These are phyloP conservation scores for Phoebastria nigripes DNA, from an alignment of 2,797 vertebrate species.

Conservation along the genomic window DNA sequence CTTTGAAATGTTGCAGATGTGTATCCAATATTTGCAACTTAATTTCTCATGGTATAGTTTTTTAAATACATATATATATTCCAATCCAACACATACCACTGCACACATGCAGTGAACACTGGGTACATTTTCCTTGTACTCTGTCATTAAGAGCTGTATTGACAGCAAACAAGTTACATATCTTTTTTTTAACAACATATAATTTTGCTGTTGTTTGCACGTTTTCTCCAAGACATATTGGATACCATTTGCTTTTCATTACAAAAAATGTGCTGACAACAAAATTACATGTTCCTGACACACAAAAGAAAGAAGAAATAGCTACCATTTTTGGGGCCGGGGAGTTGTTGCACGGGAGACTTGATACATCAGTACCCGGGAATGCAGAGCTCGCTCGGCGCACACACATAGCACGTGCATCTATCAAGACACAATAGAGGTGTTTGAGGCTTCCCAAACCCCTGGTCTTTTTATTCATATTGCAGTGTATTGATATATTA, in stretches of 20 bases:
- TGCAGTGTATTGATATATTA: constrained; percentile 17
- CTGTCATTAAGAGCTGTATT: constrained; percentile 72
- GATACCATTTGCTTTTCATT: constrained; percentile 77
- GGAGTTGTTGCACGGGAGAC: background rate
- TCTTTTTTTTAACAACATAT: constrained; percentile 70
- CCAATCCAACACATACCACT: background rate
- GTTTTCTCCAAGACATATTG: constrained; percentile 71
- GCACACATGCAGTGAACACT: background rate
- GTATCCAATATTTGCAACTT: background rate
- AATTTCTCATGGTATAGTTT: background rate
- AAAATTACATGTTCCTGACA: constrained; percentile 74
- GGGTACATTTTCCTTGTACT: constrained; percentile 34
- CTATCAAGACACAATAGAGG: background rate
- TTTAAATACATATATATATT: background rate
- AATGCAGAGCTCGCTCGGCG: background rate
- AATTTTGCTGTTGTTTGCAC: constrained; percentile 76
- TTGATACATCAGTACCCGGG: background rate
- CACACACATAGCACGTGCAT: background rate
- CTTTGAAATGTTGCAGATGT: background rate
- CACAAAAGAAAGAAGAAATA: constrained; percentile 68
- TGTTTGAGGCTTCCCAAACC: background rate
- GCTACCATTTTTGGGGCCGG: constrained; percentile 29
- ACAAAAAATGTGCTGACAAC: constrained; percentile 74
- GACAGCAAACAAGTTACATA: constrained; percentile 76
- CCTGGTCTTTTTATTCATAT: background rate